Evolutionary conservation across 2,113 vertebrate genomes (phyloP).

Genomic region (Cyanoderma ruficeps): DNA sequence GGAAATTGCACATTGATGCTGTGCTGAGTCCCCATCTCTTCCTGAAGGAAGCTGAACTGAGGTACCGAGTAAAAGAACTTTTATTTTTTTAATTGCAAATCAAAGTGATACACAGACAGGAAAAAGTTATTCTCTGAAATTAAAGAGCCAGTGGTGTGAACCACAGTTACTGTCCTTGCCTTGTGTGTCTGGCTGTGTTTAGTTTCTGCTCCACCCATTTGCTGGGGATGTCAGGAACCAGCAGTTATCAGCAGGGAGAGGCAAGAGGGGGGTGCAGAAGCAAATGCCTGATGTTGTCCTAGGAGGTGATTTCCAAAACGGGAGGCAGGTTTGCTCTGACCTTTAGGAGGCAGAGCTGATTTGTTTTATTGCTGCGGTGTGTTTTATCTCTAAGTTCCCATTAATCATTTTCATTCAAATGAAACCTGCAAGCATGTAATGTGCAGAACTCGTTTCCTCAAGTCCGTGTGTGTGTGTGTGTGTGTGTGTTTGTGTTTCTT

Average conservation of each 20-base stretch:
- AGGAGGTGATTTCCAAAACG: background rate
- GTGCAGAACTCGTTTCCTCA: background rate
- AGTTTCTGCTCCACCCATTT: background rate
- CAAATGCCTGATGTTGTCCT: background rate
- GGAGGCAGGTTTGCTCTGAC: background rate
- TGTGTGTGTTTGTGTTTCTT: background rate
- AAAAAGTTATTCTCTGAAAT: background rate
- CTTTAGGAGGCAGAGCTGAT: slow-evolving; percentile 16
- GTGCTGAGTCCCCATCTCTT: background rate
- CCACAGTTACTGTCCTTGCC: background rate
- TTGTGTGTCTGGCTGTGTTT: background rate
- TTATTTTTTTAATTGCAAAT: background rate
- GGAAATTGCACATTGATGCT: background rate
- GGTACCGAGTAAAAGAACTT: background rate
- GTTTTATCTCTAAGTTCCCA: background rate
- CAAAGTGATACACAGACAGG: background rate
- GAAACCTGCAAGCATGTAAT: background rate
- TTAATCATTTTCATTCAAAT: slow-evolving; percentile 41
- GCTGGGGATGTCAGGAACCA: background rate
- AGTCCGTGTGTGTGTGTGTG: background rate
- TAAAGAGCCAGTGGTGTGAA: background rate
- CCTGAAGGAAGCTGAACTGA: background rate
- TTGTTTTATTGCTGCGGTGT: background rate
- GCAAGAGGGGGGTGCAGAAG: background rate
- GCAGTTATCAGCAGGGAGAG: background rate